phyloP scores from a whole-genome alignment of 1,140 invertebrate species.

The Liolophura sinensis region DNA sequence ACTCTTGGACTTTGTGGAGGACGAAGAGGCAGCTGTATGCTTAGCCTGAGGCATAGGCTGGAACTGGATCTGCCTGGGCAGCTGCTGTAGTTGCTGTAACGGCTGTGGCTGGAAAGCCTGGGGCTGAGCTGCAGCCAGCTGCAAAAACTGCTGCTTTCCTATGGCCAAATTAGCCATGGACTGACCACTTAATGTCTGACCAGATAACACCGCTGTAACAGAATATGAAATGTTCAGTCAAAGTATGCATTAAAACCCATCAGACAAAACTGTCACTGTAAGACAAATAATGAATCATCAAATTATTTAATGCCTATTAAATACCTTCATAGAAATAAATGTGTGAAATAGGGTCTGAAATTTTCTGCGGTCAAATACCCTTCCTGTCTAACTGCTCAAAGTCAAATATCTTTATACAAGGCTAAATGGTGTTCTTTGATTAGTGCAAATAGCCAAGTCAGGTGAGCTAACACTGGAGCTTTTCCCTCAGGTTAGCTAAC shows the following conservation, averaged over 20 bases:
- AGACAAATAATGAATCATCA: too few relatives aligned
- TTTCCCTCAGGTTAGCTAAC: too few relatives aligned
- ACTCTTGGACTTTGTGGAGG: constrained; percentile 35
- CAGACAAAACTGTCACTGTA: background rate
- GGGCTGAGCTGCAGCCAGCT: constrained; percentile 23
- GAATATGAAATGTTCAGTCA: background rate
- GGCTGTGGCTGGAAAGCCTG: constrained; percentile 40
- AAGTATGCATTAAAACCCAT: background rate
- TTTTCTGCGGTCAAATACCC: too few relatives aligned
- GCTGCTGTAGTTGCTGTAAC: constrained; percentile 63
- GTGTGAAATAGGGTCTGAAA: too few relatives aligned
- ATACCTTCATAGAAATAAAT: too few relatives aligned
- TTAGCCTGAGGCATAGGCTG: constrained; percentile 5
- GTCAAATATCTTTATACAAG: too few relatives aligned
- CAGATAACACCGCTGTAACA: constrained; percentile 21
- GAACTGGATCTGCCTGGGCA: constrained; percentile 48
- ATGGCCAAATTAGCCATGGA: constrained; percentile 16
- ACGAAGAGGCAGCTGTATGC: background rate
- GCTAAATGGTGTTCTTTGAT: too few relatives aligned
- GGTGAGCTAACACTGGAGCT: too few relatives aligned
- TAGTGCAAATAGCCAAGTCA: too few relatives aligned
- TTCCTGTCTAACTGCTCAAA: too few relatives aligned
- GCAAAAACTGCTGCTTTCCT: constrained; percentile 36
- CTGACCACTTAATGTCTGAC: constrained; percentile 17
- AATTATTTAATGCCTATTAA: too few relatives aligned